Conservation (phyloP, 1,140 invertebrate species). For the Galendromus occidentalis region DNA sequence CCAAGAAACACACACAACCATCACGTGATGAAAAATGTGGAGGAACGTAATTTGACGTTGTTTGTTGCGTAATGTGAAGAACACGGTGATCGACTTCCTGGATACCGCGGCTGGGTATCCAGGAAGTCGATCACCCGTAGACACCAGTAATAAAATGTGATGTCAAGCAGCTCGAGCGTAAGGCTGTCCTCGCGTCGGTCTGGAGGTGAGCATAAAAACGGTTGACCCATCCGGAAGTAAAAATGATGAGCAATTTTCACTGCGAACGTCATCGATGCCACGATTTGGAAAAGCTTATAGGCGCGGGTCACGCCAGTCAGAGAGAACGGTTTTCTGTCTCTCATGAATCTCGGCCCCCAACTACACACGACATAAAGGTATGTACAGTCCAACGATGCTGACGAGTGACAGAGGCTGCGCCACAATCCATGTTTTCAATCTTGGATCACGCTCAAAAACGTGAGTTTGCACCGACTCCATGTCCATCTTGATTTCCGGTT, state of each 20-base stretch:
- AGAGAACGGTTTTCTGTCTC: not conserved
- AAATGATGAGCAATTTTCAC: not conserved
- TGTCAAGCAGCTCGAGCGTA: not conserved
- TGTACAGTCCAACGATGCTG: not conserved
- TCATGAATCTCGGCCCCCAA: not conserved
- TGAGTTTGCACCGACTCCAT: not conserved
- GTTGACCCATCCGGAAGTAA: no score
- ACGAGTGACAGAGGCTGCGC: not conserved
- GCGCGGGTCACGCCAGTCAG: no score
- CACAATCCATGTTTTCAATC: not conserved
- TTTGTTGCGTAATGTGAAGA: conserved; percentile 69
- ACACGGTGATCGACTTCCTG: no score
- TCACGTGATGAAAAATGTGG: no score
- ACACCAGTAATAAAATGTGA: not conserved
- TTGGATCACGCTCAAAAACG: not conserved
- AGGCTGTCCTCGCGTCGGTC: no score
- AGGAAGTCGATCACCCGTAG: conserved; percentile 19
- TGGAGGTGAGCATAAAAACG: no score
- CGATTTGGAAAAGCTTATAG: not conserved
- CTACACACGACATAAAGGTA: not conserved
- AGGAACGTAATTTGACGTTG: no score
- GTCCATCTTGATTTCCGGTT: not conserved
- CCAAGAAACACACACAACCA: conserved; percentile 30
- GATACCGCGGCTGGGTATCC: no score
- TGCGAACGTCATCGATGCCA: not conserved